Base-by-base conservation (phyloP, 2,797 vertebrate species). In the Cottoperca gobio region DNA sequence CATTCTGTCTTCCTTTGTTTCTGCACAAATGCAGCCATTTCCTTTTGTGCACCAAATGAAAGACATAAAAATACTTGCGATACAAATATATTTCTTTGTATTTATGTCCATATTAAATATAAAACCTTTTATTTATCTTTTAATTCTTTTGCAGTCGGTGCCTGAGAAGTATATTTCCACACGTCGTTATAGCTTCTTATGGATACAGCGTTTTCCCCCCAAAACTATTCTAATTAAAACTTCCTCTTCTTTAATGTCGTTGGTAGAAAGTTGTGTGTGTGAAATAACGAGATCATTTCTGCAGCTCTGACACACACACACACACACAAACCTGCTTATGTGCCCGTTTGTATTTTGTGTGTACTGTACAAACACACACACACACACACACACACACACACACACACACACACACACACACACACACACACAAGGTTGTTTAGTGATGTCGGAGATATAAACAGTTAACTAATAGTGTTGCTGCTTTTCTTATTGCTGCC, bases 401-500 rank as follows among this genome's bases (percentile, higher is more conserved):
- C 33, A 35, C 19, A 24, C 23, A 42, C 23, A 13, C 62, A 39
- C 24, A 39, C 57, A n/a, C 26, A 35, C 65, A 70, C 61, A 68
- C 53, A 60, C 66, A 61, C 5, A 60, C 42, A 61, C 61, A 71
- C 70, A 64, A 11, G 40, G 67, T 54, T 88, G 73, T 85, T 88
- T 63, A 64, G 63, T 83, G 79, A 84, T 84, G 79, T 61, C 61
- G 75, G 55, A 75, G 66, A 81, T 83, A 84, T 87, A 88, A 91
- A 88, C 82, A 89, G 88, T 89, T 87, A 88, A 91, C 86, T 89
- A 92, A 92, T 89, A 88, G 85, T 70, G 76, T 81, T 70, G 79
- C 81, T 88, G 88, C 89, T 87, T 80, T 82, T 88, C 83, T 91
- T 89, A 91, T 90, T 91, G 87, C 91, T 86, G 81, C 88, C 79